Evolutionary conservation across 2,113 vertebrate species (phyloP).

Genomic region (Scomber japonicus): DNA sequence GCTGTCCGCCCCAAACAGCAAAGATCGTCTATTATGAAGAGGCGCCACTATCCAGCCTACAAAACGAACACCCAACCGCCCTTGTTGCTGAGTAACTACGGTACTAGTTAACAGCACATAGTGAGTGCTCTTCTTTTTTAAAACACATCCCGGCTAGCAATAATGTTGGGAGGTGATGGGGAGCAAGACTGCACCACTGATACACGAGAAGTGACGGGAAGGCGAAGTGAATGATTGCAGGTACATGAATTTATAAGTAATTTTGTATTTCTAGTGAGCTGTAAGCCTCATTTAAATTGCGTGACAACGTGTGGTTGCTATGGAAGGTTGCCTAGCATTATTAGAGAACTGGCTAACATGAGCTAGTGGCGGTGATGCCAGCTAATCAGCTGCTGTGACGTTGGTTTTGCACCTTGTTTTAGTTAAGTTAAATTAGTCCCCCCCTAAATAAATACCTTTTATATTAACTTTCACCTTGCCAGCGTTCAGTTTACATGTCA

Average conservation of each 20-base stretch:
- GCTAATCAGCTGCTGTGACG: constrained; percentile 39
- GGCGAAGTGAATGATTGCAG: constrained; percentile 13
- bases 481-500: not conserved
- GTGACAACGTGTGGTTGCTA: not conserved
- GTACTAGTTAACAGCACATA: not conserved
- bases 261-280: fast-evolving
- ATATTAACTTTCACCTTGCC: not conserved
- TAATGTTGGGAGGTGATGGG: constrained; percentile 44
- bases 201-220: constrained; percentile 1
- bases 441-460: not conserved
- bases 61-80: not conserved
- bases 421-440: too few species aligned
- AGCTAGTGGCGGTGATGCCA: constrained; percentile 36
- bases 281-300: not conserved
- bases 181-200: constrained; percentile 25
- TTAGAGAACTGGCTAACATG: not conserved
- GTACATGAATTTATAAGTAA: constrained; percentile 21
- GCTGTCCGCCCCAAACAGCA: not conserved
- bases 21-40: constrained; percentile 50
- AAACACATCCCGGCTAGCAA: not conserved
- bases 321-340: not conserved
- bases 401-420: not conserved
- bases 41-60: not conserved
- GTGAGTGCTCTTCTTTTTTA: constrained; percentile 26
- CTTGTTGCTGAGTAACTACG: fast-evolving